Conservation (phyloP, 1,140 invertebrate genomes). For the Habropoda laboriosa region DNA sequence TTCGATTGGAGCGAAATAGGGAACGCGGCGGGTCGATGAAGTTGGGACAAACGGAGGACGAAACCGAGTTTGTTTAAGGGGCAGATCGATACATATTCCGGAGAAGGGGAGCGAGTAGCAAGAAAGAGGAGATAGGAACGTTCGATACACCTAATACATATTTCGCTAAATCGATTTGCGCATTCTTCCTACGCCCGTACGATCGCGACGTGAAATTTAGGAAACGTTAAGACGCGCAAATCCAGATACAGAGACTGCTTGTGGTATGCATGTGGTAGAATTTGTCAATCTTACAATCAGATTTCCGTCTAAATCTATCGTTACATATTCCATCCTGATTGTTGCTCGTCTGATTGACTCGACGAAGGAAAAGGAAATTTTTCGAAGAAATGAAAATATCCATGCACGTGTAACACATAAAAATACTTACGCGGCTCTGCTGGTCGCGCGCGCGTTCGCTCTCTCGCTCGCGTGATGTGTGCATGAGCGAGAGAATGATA, state of each 20-base stretch:
- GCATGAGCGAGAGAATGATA: not conserved
- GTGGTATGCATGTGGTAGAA: no score
- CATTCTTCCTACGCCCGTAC: not conserved
- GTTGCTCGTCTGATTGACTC: no score
- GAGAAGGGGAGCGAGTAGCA: not conserved
- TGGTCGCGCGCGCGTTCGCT: no score
- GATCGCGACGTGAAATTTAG: no score
- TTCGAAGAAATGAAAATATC: not conserved
- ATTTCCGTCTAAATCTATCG: no score
- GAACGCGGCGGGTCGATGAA: slow-evolving; percentile 26
- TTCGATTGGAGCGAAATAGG: slow-evolving; percentile 42
- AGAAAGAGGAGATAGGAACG: not conserved
- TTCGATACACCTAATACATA: not conserved
- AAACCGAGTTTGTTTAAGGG: slow-evolving; percentile 58
- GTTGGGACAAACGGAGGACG: slow-evolving; percentile 49
- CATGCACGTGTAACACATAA: not conserved
- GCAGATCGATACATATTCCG: slow-evolving; percentile 55
- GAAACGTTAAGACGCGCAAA: no score
- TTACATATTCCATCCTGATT: no score
- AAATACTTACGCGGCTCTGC: not conserved
- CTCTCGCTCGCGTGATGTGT: not conserved
- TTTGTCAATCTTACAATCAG: no score
- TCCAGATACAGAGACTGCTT: no score
- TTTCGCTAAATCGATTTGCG: not conserved
- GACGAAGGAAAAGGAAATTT: not conserved